phyloP scores from a whole-genome alignment of 1,140 invertebrate species.

The Drosophila obscura region DNA sequence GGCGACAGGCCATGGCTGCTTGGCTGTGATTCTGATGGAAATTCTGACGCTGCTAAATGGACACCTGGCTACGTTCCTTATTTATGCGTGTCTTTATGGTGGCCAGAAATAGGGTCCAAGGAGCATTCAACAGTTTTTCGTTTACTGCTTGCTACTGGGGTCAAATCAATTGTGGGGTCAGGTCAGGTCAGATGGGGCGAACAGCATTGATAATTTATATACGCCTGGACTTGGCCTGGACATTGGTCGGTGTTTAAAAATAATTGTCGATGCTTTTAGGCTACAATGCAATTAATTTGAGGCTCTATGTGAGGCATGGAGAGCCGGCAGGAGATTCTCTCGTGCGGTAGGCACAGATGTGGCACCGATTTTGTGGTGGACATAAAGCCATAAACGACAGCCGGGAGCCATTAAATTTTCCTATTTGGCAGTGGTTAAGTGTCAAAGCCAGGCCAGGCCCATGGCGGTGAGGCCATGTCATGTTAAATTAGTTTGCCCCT shows the following conservation, averaged over 20 bases:
- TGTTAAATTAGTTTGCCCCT: slow-evolving; percentile 37
- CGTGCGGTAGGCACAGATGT: slow-evolving; percentile 22
- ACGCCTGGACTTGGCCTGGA: slow-evolving; percentile 24
- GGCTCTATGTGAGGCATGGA: not conserved
- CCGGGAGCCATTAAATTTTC: slow-evolving; percentile 40
- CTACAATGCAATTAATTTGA: slow-evolving; percentile 37
- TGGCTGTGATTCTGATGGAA: slow-evolving; percentile 26
- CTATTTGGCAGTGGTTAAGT: slow-evolving; percentile 61
- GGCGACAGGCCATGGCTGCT: not conserved
- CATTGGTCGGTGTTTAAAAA: slow-evolving; percentile 30
- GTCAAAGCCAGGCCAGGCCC: slow-evolving; percentile 28
- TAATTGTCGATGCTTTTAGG: slow-evolving; percentile 49
- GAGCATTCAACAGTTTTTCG: slow-evolving; percentile 44
- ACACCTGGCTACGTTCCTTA: slow-evolving; percentile 40
- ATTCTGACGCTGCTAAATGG: slow-evolving; percentile 38
- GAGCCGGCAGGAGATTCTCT: not conserved
- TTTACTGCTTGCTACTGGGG: slow-evolving; percentile 28
- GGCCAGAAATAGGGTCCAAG: not conserved
- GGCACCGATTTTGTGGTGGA: slow-evolving; percentile 17
- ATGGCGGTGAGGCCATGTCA: slow-evolving; percentile 10
- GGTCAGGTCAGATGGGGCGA: not conserved
- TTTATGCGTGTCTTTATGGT: slow-evolving; percentile 44
- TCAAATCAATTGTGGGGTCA: slow-evolving; percentile 52
- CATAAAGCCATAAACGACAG: slow-evolving; percentile 39
- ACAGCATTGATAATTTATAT: slow-evolving; percentile 25